Evolutionary conservation across 2,113 vertebrate genomes (phyloP).

Genomic region (Dasyornis broadbenti): DNA sequence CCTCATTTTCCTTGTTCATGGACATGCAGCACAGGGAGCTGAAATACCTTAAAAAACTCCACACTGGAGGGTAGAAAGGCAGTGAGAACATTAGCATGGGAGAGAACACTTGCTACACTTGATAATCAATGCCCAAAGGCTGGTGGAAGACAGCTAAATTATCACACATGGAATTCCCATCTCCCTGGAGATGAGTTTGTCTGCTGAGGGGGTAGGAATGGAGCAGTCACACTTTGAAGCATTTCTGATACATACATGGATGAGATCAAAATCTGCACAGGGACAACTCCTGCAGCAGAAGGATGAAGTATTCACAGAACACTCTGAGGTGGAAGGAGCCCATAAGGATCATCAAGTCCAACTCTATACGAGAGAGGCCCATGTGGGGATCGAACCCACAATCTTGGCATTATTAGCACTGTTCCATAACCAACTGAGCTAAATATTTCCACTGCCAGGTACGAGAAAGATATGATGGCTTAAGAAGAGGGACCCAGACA

Average conservation of each 20-base stretch:
- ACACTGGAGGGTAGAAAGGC: background rate
- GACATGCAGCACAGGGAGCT: background rate
- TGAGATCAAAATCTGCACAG: background rate
- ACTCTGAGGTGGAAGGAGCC: background rate
- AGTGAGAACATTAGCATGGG: background rate
- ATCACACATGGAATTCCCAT: background rate
- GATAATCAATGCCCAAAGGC: background rate
- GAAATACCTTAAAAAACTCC: background rate
- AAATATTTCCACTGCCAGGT: background rate
- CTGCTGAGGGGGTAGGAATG: background rate
- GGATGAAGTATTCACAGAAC: background rate
- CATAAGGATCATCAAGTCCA: background rate
- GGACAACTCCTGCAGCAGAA: background rate
- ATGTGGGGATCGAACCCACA: background rate
- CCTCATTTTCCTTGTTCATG: background rate
- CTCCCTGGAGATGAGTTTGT: background rate
- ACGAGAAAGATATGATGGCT: background rate
- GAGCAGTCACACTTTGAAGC: background rate
- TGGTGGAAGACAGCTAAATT: background rate
- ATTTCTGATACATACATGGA: background rate
- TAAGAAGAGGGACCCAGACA: background rate
- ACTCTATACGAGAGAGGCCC: background rate
- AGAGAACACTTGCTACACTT: background rate
- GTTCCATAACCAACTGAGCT: background rate
- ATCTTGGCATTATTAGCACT: accelerated